A percentile compares a stretch with the other conserved stretches of the same genome.
phyloP scores from a whole-genome alignment of 2,113 vertebrate species.

The Hippocampus comes region DNA sequence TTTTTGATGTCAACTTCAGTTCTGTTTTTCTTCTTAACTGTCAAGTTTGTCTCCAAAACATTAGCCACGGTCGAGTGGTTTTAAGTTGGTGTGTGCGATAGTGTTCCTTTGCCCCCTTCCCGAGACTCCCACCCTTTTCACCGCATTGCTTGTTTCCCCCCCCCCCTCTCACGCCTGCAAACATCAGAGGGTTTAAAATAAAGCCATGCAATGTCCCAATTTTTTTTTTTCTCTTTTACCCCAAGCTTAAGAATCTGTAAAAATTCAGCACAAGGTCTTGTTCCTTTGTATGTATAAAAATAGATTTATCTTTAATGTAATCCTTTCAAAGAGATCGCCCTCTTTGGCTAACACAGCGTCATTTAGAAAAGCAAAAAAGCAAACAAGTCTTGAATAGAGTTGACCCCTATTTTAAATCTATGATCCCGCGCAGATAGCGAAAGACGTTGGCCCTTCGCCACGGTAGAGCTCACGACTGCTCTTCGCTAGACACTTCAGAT shows the following conservation, averaged over 20 bases:
- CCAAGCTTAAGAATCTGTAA: conserved; percentile 84
- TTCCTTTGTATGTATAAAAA: conserved; percentile 86
- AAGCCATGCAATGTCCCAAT: conserved; percentile 80
- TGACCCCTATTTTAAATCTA: conserved; percentile 68
- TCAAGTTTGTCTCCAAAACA: conserved; percentile 38
- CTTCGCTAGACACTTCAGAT: conserved; percentile 49
- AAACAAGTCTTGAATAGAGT: conserved; percentile 75
- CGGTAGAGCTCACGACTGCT: conserved; percentile 50
- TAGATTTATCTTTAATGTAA: conserved; percentile 84
- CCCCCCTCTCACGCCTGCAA: conserved; percentile 54
- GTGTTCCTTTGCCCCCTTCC: conserved; percentile 65
- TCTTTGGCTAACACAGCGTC: conserved; percentile 83
- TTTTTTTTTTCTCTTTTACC: conserved; percentile 54
- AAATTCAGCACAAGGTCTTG: conserved; percentile 85
- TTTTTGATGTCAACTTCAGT: conserved; percentile 30
- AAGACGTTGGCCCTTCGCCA: conserved; percentile 67
- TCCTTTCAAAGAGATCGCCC: conserved; percentile 81
- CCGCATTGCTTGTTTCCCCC: conserved; percentile 57
- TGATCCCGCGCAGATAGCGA: conserved; percentile 66
- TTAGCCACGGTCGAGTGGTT: conserved; percentile 47
- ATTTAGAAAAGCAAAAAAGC: conserved; percentile 78
- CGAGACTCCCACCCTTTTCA: conserved; percentile 69
- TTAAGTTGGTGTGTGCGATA: conserved; percentile 64
- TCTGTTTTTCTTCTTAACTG: conserved; percentile 16
- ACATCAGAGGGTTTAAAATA: conserved; percentile 76